Percentiles rank a stretch among this genome's conserved stretches.
Evolutionary conservation across 2,113 vertebrate species (phyloP).

Genomic region (Hoplias malabaricus): DNA sequence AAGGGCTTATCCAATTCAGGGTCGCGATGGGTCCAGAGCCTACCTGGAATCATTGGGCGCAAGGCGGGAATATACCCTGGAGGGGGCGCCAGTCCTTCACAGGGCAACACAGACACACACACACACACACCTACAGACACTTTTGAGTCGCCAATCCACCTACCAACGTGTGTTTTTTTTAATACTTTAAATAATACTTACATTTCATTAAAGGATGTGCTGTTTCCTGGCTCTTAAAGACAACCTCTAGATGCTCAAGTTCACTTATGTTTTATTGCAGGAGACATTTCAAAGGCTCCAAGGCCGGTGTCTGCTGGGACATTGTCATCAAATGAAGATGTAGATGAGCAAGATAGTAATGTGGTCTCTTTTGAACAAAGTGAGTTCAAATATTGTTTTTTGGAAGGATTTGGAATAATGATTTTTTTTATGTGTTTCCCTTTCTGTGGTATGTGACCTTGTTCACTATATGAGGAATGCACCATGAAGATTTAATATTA

Average conservation of each 20-base stretch:
- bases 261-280: conserved; percentile 59
- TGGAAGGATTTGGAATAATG: background rate
- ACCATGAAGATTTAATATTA: background rate
- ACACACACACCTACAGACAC: no score
- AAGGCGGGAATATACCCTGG: no score
- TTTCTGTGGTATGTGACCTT: background rate
- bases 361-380: conserved; percentile 79
- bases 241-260: background rate
- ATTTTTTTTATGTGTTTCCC: background rate
- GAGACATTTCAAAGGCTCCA: conserved; percentile 77
- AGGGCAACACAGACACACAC: no score
- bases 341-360: conserved; percentile 75
- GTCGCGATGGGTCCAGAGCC: no score
- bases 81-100: no score
- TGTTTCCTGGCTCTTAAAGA: background rate
- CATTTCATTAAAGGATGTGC: background rate
- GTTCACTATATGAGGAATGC: background rate
- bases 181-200: no score
- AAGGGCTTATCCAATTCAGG: no score
- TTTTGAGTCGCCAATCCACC: no score
- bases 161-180: no score
- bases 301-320: conserved; percentile 80
- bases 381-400: conserved; percentile 54
- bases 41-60: no score
- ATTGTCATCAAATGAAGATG: conserved; percentile 80